Evolutionary conservation across 2,888 invertebrate species (phyloP), one percentile per base, ranked within the genome.

Genomic region (Andrena bucephala): DNA sequence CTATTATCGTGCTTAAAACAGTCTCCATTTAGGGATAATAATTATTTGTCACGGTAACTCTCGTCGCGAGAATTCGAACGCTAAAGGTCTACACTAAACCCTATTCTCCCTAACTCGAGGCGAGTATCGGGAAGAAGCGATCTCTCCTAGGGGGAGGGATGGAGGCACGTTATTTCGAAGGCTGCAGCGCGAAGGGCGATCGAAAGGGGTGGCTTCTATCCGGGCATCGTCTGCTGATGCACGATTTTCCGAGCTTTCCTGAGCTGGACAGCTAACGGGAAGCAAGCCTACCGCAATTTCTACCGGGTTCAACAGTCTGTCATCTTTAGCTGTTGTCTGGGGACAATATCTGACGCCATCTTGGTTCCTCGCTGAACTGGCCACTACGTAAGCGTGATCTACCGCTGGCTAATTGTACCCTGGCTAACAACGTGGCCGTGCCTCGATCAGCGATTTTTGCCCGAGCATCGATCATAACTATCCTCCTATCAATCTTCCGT

Each of bases 221-320:
- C 36, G 54, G 1, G 66, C 77, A 81, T 71, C 71, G 71, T 63
- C 66, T 62, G 62, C 31, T 31, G 77, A 71, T 72, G 77, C 65
- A 50, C 36, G 69, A 65, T 66, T 57, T 20, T 13, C 36, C 8
- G 73, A 33, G 42, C 42, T 16, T 16, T 16, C 42, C 4, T 42
- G 50, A 48, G 13, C 50, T 62, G 24, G 27, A 27, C 27, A 33
- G n/a, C 33, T 52, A 63, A 27, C 10, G 24, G 24, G 1, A 27
- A 8, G 24, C 57, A 27, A 27, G 20, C 27, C 24, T 31, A 10
- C n/a, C 3, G 24, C 8, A 52, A 29, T 10, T 67, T 60, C 24
- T 42, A 42, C 48, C 20, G n/a, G 31, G 10, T n/a, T 1, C 10
- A 60, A 71, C 67, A 48, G 52, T 16, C 8, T 29, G 79, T 71